Evolutionary conservation across 2,797 vertebrate species (phyloP).

Genomic region (Craterocephalus amniculus): DNA sequence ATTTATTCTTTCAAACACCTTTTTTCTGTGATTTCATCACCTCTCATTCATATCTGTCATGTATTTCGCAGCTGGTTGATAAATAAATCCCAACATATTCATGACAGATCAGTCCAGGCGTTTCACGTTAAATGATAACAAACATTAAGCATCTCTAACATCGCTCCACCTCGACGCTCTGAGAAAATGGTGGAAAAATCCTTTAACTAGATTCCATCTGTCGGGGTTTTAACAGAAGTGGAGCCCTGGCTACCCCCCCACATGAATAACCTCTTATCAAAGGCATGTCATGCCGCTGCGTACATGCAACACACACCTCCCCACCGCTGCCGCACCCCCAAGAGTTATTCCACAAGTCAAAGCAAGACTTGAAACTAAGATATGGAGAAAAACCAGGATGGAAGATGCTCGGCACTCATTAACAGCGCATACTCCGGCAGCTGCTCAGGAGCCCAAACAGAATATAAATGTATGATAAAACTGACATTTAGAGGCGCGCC

Average conservation of each 20-base stretch:
- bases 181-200: constrained; percentile 11
- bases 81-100: neutral
- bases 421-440: constrained; percentile 22
- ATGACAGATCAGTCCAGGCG: too few species aligned
- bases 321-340: neutral
- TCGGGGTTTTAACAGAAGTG: constrained; percentile 28
- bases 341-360: neutral
- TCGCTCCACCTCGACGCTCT: too few species aligned
- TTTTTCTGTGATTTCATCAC: neutral
- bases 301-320: constrained; percentile 13
- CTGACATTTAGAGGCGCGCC: constrained; percentile 68
- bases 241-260: constrained; percentile 23
- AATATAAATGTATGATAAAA: constrained; percentile 72
- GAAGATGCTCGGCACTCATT: constrained; percentile 20
- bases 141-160: neutral
- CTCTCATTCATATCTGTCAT: neutral
- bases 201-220: constrained; percentile 6
- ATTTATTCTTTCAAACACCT: neutral
- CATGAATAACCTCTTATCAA: constrained; percentile 40
- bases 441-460: constrained; percentile 34
- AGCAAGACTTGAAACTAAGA: neutral
- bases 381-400: neutral
- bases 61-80: neutral
- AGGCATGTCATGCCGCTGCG: neutral
- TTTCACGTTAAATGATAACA: constrained; percentile 5